Evolutionary conservation across 2,888 invertebrate genomes (phyloP).

Genomic region (Patella caerulea): DNA sequence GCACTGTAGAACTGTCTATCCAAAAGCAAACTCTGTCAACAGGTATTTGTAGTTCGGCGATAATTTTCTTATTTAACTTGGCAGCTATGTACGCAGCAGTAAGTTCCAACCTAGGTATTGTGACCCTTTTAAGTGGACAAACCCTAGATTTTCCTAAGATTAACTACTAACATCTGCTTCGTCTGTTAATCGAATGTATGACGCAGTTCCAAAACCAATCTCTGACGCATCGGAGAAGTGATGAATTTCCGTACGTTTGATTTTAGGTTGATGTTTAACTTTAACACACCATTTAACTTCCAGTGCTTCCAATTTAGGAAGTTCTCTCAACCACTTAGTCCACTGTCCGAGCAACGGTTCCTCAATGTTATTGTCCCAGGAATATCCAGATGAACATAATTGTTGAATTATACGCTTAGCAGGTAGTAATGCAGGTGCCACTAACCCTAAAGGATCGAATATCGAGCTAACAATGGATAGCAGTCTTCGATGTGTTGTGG

Average conservation of each 20-base stretch:
- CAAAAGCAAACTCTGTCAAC: conserved; percentile 28
- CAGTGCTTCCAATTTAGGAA: conserved; percentile 31
- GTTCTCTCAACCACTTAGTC: conserved; percentile 33
- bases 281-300: conserved; percentile 32
- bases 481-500: conserved; percentile 34
- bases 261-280: conserved; percentile 14
- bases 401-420: conserved; percentile 37
- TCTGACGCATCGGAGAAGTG: conserved; percentile 37
- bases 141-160: conserved; percentile 31
- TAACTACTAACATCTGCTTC: conserved; percentile 13
- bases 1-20: conserved; percentile 32
- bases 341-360: conserved; percentile 23
- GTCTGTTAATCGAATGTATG: conserved; percentile 29
- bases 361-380: conserved; percentile 38
- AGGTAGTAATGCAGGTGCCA: conserved; percentile 30
- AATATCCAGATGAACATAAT: conserved; percentile 29
- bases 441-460: conserved; percentile 42
- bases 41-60: conserved; percentile 25
- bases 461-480: conserved; percentile 38
- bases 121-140: conserved; percentile 29
- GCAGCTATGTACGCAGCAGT: conserved; percentile 26
- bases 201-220: conserved; percentile 31
- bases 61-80: conserved; percentile 24
- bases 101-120: conserved; percentile 26
- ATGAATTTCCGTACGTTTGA: conserved; percentile 30